Conservation (phyloP, 53 echinoderm and acorn worm species). For the Antedon mediterranea region DNA sequence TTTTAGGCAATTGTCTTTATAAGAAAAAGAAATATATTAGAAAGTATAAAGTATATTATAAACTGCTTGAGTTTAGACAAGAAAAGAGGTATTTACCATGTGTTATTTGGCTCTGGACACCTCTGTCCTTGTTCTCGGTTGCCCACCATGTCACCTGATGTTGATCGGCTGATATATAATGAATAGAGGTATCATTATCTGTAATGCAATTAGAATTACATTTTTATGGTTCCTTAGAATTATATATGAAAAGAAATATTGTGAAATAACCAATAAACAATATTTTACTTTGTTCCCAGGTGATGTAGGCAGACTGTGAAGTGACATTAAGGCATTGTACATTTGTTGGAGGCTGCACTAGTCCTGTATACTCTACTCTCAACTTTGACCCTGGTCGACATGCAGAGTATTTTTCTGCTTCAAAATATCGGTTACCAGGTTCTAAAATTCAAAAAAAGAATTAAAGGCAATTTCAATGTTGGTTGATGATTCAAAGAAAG, state of each 20-base stretch:
- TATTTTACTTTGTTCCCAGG: conserved; percentile 52
- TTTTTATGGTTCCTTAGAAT: conserved; percentile 1
- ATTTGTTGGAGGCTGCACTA: conserved; percentile 41
- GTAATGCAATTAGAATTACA: background rate
- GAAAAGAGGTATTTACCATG: conserved; percentile 4
- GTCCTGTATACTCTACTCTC: conserved; percentile 25
- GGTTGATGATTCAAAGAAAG: too few species aligned
- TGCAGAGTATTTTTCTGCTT: conserved; percentile 24
- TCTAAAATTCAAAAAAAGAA: background rate
- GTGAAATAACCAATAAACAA: background rate
- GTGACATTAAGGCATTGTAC: conserved; percentile 45
- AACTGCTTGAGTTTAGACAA: background rate
- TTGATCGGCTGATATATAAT: conserved; percentile 21
- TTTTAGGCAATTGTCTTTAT: background rate
- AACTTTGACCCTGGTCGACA: conserved; percentile 32
- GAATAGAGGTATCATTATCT: background rate
- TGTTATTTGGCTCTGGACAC: conserved; percentile 18
- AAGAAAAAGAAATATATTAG: too few species aligned
- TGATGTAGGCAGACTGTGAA: conserved; percentile 37
- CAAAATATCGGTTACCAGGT: background rate
- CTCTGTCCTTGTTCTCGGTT: background rate
- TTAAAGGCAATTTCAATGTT: too few species aligned
- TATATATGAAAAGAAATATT: background rate
- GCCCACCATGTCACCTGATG: conserved; percentile 40
- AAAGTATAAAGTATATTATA: background rate